Conservation (phyloP, 2,113 vertebrate genomes). For the Garra rufa region DNA sequence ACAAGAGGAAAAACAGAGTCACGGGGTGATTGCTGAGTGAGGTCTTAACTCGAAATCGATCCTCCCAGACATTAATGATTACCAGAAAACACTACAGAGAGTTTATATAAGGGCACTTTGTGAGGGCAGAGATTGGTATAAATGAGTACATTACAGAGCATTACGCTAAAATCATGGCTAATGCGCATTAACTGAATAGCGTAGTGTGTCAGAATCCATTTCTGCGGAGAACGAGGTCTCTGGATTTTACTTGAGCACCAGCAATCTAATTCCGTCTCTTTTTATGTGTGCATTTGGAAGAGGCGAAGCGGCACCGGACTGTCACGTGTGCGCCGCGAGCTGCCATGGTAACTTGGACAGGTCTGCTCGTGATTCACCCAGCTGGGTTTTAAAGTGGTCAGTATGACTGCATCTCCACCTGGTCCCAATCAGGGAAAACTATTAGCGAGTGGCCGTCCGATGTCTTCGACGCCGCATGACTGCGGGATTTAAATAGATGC, state of each 20-base stretch:
- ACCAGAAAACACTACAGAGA: conserved; percentile 24
- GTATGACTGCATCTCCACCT: conserved; percentile 19
- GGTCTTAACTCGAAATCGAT: neutral
- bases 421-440: conserved; percentile 17
- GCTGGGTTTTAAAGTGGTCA: conserved; percentile 13
- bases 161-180: conserved; percentile 19
- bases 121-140: conserved; percentile 11
- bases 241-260: conserved; percentile 3
- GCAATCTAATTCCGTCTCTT: neutral
- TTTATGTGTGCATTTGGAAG: neutral
- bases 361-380: conserved; percentile 17
- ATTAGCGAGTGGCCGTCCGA: conserved; percentile 32
- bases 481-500: conserved; percentile 15
- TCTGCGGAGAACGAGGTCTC: conserved; percentile 21
- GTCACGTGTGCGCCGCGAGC: conserved; percentile 18
- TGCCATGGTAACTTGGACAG: conserved; percentile 44
- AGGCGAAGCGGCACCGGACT: neutral
- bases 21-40: conserved; percentile 19
- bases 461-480: conserved; percentile 10
- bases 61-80: conserved; percentile 27
- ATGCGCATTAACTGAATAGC: conserved; percentile 16
- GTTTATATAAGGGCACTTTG: conserved; percentile 29
- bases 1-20: conserved; percentile 24
- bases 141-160: conserved; percentile 30
- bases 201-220: conserved; percentile 17